Percentiles rank a stretch among this genome's conserved stretches.
These are phyloP conservation scores for Aphelenchoides fujianensis DNA, from an alignment of 1,140 invertebrate species.

Conservation along the genomic window DNA sequence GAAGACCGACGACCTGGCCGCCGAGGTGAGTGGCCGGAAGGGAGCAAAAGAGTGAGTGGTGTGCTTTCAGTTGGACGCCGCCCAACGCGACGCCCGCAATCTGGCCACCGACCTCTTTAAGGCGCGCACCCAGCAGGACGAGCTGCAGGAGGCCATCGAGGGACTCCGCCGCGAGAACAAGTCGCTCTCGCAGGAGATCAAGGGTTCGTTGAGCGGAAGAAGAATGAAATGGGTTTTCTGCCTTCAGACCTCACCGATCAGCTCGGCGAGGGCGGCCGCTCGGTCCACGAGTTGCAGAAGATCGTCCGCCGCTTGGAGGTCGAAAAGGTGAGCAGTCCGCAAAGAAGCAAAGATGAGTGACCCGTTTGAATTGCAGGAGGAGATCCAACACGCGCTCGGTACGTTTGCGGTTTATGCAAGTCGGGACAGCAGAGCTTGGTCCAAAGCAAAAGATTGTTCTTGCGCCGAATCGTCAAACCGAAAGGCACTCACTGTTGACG, in stretches of 20 bases:
- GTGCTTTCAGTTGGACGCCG: too few relatives aligned
- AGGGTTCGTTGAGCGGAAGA: constrained; percentile 96
- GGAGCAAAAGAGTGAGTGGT: too few relatives aligned
- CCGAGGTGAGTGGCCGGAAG: constrained; percentile 92
- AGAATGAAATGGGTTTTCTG: too few relatives aligned
- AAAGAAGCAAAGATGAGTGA: too few relatives aligned
- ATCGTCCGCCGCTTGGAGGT: constrained; percentile 88
- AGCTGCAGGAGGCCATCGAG: constrained; percentile 81
- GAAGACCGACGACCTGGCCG: constrained; percentile 93
- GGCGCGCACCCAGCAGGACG: constrained; percentile 94
- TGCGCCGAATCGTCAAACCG: neutral
- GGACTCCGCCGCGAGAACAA: constrained; percentile 97
- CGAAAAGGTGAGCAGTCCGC: too few relatives aligned
- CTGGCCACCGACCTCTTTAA: constrained; percentile 99
- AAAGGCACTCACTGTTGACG: too few relatives aligned
- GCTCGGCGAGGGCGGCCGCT: constrained; percentile 87
- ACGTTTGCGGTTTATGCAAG: too few relatives aligned
- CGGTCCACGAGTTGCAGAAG: constrained; percentile 96
- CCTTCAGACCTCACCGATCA: too few relatives aligned
- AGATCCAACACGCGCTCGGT: constrained; percentile 50
- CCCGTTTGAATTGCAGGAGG: too few relatives aligned
- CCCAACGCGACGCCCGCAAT: constrained; percentile 97
- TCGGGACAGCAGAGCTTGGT: too few relatives aligned
- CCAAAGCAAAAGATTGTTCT: too few relatives aligned
- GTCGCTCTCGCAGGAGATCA: constrained; percentile 71